Evolutionary conservation across 2,797 vertebrate species (phyloP), one percentile per base, ranked within the genome.

Genomic region (Lagodon rhomboides): DNA sequence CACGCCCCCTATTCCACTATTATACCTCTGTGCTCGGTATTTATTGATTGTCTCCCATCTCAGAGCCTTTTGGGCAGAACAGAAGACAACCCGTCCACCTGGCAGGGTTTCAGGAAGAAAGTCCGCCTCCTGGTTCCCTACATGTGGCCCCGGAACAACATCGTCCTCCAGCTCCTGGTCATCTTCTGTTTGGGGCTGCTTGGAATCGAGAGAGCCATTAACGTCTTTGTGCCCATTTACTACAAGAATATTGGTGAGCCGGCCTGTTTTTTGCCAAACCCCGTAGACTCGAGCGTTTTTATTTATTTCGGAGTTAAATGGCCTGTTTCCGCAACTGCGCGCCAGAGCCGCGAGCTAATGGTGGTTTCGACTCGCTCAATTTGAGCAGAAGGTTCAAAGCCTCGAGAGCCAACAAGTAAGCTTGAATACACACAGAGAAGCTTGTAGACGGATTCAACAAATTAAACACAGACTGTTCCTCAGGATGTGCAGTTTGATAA

Each of bases 171-270:
- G 94, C 38, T 95, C 0, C 92, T 98, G 47, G 98, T 99, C 69
- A 15, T 99, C 44, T 90, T 98, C 87, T 99, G 98, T 81, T 88
- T 99, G 88, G 79, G 84, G 0, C 93, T 99, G 79, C 96, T 99
- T 90, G 98, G 92, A n/a, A 1, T 95, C 11, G 98, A 99, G 84
- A 90, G 98, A 3, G 98, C 49, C 27, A 91, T 99, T 84, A 99
- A 99, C 0, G 90, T 99, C 84, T 98, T 98, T 0, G 98, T 99
- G 7, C 98, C 98, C 1, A 96, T 99, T 91, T 99, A 94, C 94
- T 98, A 94, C 91, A 99, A 96, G 87, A 91, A 97, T 71, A 99
- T 99, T 0, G 98, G 98, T 99, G 91, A 96, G 94, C 6, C 6
- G 44, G 23, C 0, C 1, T 0, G 20, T 30, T 68, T 0, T 0